phyloP scores from a whole-genome alignment of 2,888 invertebrate species.

The Cataglyphis cursor region DNA sequence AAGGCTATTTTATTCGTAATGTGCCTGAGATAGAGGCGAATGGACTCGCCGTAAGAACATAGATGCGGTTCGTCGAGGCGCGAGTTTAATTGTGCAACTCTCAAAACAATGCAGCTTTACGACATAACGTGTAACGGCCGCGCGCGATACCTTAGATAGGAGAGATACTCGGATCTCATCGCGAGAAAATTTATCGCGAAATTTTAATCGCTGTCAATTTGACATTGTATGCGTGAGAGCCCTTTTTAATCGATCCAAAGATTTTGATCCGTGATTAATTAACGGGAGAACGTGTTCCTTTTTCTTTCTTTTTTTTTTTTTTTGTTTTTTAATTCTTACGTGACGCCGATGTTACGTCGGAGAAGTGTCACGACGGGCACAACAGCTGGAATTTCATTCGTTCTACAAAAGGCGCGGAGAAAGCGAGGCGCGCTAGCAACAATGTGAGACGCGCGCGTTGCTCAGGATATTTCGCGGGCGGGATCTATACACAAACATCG shows the following conservation, averaged over 20 bases:
- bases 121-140: constrained; percentile 26
- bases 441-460: constrained; percentile 49
- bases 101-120: constrained; percentile 40
- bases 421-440: constrained; percentile 53
- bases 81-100: constrained; percentile 48
- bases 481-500: constrained; percentile 12
- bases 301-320: background rate
- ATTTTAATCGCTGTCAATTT: background rate
- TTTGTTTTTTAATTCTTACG: background rate
- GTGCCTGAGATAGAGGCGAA: constrained; percentile 45
- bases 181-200: background rate
- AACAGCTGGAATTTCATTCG: constrained; percentile 54
- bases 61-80: constrained; percentile 41
- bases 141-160: background rate
- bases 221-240: background rate
- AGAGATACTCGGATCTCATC: background rate
- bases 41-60: constrained; percentile 30
- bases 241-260: background rate
- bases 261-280: background rate
- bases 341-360: constrained; percentile 34
- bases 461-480: constrained; percentile 49
- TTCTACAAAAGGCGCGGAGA: constrained; percentile 57
- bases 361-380: constrained; percentile 43
- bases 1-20: constrained; percentile 60
- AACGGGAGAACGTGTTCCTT: too few relatives aligned